Evolutionary conservation across 2,113 vertebrate genomes (phyloP).

Genomic region (Xyliphius kryptos): DNA sequence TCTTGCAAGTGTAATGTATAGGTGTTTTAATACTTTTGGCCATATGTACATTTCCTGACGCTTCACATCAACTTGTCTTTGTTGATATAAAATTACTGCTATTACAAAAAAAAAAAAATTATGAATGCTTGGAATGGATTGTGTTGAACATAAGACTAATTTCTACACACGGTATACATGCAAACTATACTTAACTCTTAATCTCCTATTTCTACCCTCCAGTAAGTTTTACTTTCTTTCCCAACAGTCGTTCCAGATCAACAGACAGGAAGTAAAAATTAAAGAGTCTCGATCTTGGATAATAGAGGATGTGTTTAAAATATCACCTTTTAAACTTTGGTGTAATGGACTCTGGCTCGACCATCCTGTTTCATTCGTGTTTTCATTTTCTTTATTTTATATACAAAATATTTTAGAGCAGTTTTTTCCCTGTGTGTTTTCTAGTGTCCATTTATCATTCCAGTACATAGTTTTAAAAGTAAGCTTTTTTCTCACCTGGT

Average conservation of each 20-base stretch:
- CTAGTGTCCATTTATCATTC: slow-evolving; percentile 49
- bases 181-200: too few relatives aligned
- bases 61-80: too few relatives aligned
- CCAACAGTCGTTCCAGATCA: slow-evolving; percentile 86
- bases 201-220: background rate
- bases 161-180: background rate
- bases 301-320: slow-evolving; percentile 32
- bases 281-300: background rate
- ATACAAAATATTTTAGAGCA: slow-evolving; percentile 53
- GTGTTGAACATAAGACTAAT: background rate
- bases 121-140: too few relatives aligned
- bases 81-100: too few relatives aligned
- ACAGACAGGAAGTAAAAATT: slow-evolving; percentile 81
- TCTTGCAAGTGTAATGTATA: too few relatives aligned
- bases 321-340: slow-evolving; percentile 44
- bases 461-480: slow-evolving; percentile 41
- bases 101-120: too few relatives aligned
- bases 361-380: slow-evolving; percentile 29
- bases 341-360: slow-evolving; percentile 44
- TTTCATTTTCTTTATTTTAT: slow-evolving; percentile 35
- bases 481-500: background rate
- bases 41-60: too few relatives aligned
- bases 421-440: slow-evolving; percentile 42
- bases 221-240: background rate
- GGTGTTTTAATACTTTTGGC: too few relatives aligned